Base-by-base conservation (phyloP, 2,797 vertebrate species). In the Simalia tracyae region DNA sequence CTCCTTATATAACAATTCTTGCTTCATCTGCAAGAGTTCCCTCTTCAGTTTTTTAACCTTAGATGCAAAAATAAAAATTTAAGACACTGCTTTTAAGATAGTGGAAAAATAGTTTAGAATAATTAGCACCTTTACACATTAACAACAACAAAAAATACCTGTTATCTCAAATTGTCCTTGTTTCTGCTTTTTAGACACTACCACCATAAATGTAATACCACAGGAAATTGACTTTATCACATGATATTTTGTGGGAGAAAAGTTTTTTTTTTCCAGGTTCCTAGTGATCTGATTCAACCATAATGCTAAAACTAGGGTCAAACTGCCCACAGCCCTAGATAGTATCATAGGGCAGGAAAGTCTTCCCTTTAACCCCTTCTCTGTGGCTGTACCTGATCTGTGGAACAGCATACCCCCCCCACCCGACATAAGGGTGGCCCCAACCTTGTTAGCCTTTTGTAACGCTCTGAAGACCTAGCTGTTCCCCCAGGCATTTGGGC, bases 41-140 rank as follows among this genome's bases (percentile, higher is more conserved):
- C 98, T 94, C 97, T 98, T 98, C 96, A 98, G 97, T 95, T 98
- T 98, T 96, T 98, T 98, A 94, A 98, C 98, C 98, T 98, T 96
- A 94, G n/a, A 84, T 90, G 87, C 95, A 96, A 97, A 97, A 97
- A 95, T 93, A 92, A 56, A 93, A 94, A 93, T 94, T 89, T 94
- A 92, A 93, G 72, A 95, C 93, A 95, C 76, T 94, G 89, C 15
- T 93, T 91, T 93, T 96, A 94, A 96, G 93, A 93, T 0, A 1
- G 84, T 0, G 84, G 94, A 92, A 42, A 63, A 76, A 50, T 24
- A 56, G 88, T 91, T 95, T 94, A 92, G 92, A 96, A 95, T 93
- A 95, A 94, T 93, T 95, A 96, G 89, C 90, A 59, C 92, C 86
- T 92, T 88, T 87, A 72, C 66, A 91, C n/a, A 92, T 91, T 19